Conservation (phyloP, 92 coral and sea anemone genomes). For the Isaurus tuberculatus region DNA sequence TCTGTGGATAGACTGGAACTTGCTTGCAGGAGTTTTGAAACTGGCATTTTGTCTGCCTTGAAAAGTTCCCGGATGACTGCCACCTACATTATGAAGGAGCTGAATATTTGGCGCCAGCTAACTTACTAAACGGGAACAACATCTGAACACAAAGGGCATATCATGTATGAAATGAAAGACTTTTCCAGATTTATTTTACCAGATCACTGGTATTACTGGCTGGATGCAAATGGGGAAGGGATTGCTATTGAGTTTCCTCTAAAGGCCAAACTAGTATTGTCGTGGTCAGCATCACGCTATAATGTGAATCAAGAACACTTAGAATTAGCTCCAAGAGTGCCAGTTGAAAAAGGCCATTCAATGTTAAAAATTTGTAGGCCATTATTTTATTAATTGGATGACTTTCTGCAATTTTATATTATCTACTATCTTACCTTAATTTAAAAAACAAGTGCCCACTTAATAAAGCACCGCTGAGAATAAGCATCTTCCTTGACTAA, state of each 20-base stretch:
- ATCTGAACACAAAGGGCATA: constrained; percentile 59
- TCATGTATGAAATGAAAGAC: constrained; percentile 56
- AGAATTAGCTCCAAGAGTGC: constrained; percentile 48
- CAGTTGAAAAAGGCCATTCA: constrained; percentile 56
- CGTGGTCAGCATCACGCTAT: constrained; percentile 51
- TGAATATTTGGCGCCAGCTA: constrained; percentile 66
- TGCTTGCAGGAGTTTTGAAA: constrained; percentile 54
- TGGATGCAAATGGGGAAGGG: constrained; percentile 59
- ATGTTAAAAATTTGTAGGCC: not conserved
- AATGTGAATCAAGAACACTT: constrained; percentile 30
- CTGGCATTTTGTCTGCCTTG: constrained; percentile 52
- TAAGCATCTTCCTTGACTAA: not conserved
- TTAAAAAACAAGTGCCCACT: not conserved
- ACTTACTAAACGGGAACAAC: constrained; percentile 38
- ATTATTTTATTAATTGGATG: not conserved
- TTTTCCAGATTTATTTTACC: constrained; percentile 61
- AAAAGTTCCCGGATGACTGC: constrained; percentile 50
- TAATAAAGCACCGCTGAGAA: not conserved
- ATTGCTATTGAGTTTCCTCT: constrained; percentile 39
- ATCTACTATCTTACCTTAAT: not conserved
- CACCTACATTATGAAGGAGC: constrained; percentile 43
- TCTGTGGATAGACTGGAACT: constrained; percentile 45
- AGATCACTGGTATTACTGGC: constrained; percentile 57
- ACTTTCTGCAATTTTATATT: not conserved
- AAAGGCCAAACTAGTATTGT: constrained; percentile 56